A percentile compares a stretch with the other conserved stretches of the same genome.
Evolutionary conservation across 1,140 invertebrate genomes (phyloP).

Genomic region (Chionoecetes opilio): DNA sequence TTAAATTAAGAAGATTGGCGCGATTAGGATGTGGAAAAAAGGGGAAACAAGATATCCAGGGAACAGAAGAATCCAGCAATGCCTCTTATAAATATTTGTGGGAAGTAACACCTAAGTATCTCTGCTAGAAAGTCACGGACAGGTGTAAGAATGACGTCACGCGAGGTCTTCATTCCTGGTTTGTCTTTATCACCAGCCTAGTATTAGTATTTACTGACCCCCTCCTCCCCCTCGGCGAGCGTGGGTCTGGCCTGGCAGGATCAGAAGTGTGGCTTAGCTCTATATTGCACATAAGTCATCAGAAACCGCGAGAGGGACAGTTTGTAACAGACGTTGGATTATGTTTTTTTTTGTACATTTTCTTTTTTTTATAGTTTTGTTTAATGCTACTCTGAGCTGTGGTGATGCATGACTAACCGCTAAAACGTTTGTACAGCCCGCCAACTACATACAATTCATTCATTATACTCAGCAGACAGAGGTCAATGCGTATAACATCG

Average conservation of each 20-base stretch:
- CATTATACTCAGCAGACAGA: neutral
- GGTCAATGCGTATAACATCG: neutral
- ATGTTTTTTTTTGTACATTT: neutral
- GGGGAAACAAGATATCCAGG: neutral
- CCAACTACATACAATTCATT: neutral
- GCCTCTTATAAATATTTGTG: neutral
- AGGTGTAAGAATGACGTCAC: neutral
- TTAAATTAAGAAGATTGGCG: neutral
- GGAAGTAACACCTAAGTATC: neutral
- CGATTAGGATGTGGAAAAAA: too few relatives aligned
- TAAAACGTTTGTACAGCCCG: neutral
- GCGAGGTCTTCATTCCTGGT: neutral
- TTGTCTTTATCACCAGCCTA: slow-evolving; percentile 19
- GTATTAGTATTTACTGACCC: neutral
- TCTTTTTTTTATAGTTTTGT: neutral
- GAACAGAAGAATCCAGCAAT: neutral
- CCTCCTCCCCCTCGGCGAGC: neutral
- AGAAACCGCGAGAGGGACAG: neutral
- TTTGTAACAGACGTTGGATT: neutral
- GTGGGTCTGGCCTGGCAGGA: slow-evolving; percentile 52
- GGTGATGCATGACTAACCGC: neutral
- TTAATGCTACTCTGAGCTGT: neutral
- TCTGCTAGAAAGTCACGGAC: neutral
- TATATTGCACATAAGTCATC: slow-evolving; percentile 74
- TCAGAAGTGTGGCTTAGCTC: slow-evolving; percentile 66